Evolutionary conservation across 2,888 invertebrate genomes (phyloP), one percentile per base, ranked within the genome.

Genomic region (Trimorus sp.): DNA sequence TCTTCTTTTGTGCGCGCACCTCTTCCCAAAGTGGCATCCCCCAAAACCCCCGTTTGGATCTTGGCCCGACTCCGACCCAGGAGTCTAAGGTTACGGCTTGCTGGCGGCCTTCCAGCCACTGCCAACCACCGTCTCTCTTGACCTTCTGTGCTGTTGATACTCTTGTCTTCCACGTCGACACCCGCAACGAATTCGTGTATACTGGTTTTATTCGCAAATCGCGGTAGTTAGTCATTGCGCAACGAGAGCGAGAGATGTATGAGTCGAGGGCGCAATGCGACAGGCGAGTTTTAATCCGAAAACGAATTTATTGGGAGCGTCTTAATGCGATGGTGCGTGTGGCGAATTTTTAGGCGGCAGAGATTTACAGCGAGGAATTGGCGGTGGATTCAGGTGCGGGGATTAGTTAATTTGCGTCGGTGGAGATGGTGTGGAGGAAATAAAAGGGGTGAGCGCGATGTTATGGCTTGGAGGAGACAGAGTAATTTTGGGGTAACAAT

Each of bases 81-180:
- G 79, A 83, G 74, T 80, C 77, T 78, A 83, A 78, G 83, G 78
- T 83, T 78, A 66, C 66, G 68, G 56, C 56, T 74, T 82, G 26
- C 75, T 82, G 82, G 82, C 82, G 40, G 45, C 40, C 48, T 70
- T 82, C 82, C 82, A 82, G 65, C 26, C 73, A n/a, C n/a, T n/a
- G 66, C 68, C 58, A 63, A 53, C 77, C 65, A 82, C 62, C 63
- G 68, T 68, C 75, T 68, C 68, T 75, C 68, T 58, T 71, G 78
- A 71, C 78, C 78, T 70, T 71, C 78, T 59, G 59, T 51, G 36
- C 58, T 71, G 78, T 68, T 65, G 60, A 65, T 79, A 63, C 71
- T 58, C 63, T 68, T 76, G 73, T 81, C 77, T 77, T 81, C 60
- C 70, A 54, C 66, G 73, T 82, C 82, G 56, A 78, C 82, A 78